Percentiles rank a stretch among this genome's conserved stretches.
Conservation (phyloP, 2,113 vertebrate species). For the Panurus biarmicus region DNA sequence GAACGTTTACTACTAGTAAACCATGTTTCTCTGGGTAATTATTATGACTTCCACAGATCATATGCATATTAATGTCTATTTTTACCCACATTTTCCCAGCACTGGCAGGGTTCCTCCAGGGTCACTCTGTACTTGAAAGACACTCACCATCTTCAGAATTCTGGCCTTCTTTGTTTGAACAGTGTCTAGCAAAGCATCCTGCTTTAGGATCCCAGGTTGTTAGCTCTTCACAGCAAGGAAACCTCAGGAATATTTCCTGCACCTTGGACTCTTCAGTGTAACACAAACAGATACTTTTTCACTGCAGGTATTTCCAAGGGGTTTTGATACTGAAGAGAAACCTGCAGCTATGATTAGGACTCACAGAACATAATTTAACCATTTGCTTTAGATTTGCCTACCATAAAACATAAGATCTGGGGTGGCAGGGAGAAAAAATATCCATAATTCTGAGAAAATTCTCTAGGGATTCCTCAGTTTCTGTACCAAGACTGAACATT, state of each 20-base stretch:
- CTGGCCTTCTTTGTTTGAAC: neutral
- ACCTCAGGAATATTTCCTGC: neutral
- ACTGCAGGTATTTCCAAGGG: neutral
- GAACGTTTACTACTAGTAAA: neutral
- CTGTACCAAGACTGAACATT: neutral
- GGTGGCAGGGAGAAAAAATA: accelerated
- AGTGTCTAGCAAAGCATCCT: neutral
- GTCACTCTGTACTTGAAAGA: neutral
- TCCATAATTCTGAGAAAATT: neutral
- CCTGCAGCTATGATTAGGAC: neutral
- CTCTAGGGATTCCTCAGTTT: neutral
- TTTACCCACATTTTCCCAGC: neutral
- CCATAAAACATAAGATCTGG: neutral
- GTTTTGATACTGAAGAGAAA: neutral
- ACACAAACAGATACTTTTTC: neutral
- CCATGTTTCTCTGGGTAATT: neutral
- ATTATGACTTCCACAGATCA: neutral
- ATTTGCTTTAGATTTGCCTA: neutral
- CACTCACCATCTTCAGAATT: neutral
- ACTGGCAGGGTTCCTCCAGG: neutral
- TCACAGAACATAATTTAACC: neutral
- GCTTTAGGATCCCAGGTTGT: neutral
- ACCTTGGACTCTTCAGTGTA: neutral
- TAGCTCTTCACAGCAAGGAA: neutral
- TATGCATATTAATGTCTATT: neutral